A percentile compares a stretch with the other conserved stretches of the same genome.
Evolutionary conservation across 1,140 invertebrate genomes (phyloP).

Genomic region (Drosophila equinoxialis): DNA sequence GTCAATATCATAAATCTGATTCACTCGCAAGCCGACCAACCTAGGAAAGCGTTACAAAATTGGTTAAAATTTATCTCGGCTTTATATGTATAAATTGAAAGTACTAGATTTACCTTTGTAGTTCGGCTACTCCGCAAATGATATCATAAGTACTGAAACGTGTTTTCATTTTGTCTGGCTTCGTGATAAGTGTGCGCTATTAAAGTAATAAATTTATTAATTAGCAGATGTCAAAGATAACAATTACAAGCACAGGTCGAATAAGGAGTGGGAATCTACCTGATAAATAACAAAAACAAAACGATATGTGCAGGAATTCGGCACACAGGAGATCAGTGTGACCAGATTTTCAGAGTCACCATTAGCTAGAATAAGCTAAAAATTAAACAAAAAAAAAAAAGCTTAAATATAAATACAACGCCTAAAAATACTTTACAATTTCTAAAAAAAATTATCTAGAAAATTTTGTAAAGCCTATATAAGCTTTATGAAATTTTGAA

Average conservation of each 20-base stretch:
- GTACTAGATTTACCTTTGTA: conserved; percentile 88
- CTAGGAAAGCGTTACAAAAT: conserved; percentile 83
- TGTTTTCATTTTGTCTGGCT: conserved; percentile 89
- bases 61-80: neutral
- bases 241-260: neutral
- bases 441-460: no score
- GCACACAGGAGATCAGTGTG: neutral
- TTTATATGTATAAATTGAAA: no score
- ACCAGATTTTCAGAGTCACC: no score
- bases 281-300: conserved; percentile 4
- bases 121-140: conserved; percentile 91
- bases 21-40: conserved; percentile 95
- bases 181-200: neutral
- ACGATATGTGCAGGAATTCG: neutral
- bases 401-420: no score
- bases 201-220: neutral
- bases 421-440: no score
- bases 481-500: no score
- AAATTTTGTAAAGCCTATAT: no score
- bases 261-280: neutral
- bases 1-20: conserved; percentile 99
- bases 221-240: neutral
- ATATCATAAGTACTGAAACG: conserved; percentile 96
- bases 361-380: no score
- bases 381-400: no score